A percentile compares a stretch with the other conserved stretches of the same genome.
phyloP scores from a whole-genome alignment of 1,140 invertebrate genomes.

The Procambarus virginalis region DNA sequence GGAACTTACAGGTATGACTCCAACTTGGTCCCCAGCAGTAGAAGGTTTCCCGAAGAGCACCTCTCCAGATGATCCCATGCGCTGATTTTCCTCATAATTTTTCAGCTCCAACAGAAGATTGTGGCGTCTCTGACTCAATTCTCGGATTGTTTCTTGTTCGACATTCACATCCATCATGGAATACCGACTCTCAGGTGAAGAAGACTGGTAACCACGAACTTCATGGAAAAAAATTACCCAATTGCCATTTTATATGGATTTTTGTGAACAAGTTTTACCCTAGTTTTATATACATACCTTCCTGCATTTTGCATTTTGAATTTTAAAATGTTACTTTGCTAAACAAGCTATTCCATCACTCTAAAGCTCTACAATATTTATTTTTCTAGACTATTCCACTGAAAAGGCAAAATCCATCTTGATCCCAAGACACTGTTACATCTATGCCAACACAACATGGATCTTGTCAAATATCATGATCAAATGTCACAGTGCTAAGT shows the following conservation, averaged over 20 bases:
- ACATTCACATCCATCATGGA: slow-evolving; percentile 78
- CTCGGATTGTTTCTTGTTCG: slow-evolving; percentile 86
- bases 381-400: too few relatives aligned
- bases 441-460: too few relatives aligned
- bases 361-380: too few relatives aligned
- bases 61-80: slow-evolving; percentile 60
- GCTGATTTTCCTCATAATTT: slow-evolving; percentile 83
- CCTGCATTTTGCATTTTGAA: too few relatives aligned
- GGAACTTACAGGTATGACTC: slow-evolving; percentile 81
- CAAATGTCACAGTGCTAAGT: too few relatives aligned
- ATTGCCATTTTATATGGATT: not conserved
- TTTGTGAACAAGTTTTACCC: not conserved
- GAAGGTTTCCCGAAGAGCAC: slow-evolving; percentile 71
- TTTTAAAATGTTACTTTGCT: too few relatives aligned
- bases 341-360: too few relatives aligned
- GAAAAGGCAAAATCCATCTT: too few relatives aligned
- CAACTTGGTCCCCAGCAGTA: slow-evolving; percentile 73
- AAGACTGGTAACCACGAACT: slow-evolving; percentile 85
- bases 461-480: too few relatives aligned
- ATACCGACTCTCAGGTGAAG: slow-evolving; percentile 73
- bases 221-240: slow-evolving; percentile 62
- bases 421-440: too few relatives aligned
- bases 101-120: slow-evolving; percentile 86
- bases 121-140: slow-evolving; percentile 88
- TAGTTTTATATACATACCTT: too few relatives aligned